phyloP scores from a whole-genome alignment of 1,140 invertebrate species.

The Papilio helenus region DNA sequence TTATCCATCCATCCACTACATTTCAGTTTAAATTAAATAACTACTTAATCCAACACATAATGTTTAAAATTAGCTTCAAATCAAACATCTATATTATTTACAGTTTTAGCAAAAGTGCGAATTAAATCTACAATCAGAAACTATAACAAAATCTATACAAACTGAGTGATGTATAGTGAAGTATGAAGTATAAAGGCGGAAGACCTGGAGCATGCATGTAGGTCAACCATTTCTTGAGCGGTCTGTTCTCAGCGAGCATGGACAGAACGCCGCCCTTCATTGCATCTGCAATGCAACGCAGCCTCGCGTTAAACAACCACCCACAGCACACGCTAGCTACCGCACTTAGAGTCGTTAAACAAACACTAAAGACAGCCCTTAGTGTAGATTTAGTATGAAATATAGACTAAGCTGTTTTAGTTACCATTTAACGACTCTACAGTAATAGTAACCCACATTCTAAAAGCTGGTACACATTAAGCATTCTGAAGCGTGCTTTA shows the following conservation, averaged over 20 bases:
- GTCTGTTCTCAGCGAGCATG: constrained; percentile 64
- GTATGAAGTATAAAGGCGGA: constrained; percentile 67
- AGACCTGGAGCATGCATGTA: constrained; percentile 81
- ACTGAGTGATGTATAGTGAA: constrained; percentile 19
- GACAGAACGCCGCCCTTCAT: constrained; percentile 68
- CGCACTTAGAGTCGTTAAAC: not conserved
- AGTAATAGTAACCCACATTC: too few species aligned
- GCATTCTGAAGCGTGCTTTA: not conserved
- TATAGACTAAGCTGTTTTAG: too few species aligned
- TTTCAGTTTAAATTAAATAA: too few species aligned
- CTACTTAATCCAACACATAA: too few species aligned
- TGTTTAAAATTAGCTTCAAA: not conserved
- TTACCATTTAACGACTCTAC: too few species aligned
- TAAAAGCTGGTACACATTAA: constrained; percentile 33
- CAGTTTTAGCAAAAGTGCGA: not conserved
- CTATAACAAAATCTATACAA: constrained; percentile 6
- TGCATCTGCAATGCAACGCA: constrained; percentile 73
- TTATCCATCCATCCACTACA: too few species aligned
- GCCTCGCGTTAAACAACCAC: constrained; percentile 46
- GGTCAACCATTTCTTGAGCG: constrained; percentile 80
- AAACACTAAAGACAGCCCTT: too few species aligned
- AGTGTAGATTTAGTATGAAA: too few species aligned
- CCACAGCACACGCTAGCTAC: constrained; percentile 37
- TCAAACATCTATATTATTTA: not conserved
- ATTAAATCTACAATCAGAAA: not conserved